Percentiles rank a stretch among this genome's conserved stretches.
Evolutionary conservation across 2,797 vertebrate species (phyloP).

Genomic region (Pangasius djambal): DNA sequence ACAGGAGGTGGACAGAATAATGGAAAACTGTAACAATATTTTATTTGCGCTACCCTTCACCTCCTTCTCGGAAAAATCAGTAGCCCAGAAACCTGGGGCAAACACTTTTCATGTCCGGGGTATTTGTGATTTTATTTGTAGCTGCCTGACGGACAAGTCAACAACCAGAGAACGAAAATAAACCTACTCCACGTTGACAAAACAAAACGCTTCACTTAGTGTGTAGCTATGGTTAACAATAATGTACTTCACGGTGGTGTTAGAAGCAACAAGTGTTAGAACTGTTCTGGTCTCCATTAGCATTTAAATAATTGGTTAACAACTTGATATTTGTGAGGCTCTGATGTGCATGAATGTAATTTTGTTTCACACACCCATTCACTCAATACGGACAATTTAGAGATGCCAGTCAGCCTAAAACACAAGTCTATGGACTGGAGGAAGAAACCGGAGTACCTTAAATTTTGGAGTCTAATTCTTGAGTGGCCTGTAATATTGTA

Average conservation of each 20-base stretch:
- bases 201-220: too few relatives aligned
- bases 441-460: too few relatives aligned
- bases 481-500: neutral
- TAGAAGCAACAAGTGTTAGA: neutral
- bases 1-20: neutral
- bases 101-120: too few relatives aligned
- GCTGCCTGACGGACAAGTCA: neutral
- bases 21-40: too few relatives aligned
- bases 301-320: neutral
- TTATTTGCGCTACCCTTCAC: neutral
- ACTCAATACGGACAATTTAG: too few relatives aligned
- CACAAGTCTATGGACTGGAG: too few relatives aligned
- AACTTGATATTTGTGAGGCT: neutral
- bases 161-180: neutral
- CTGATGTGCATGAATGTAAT: neutral
- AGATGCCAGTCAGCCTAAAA: too few relatives aligned
- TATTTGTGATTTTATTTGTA: neutral
- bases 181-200: neutral
- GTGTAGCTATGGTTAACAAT: neutral
- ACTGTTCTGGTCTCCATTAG: neutral
- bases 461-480: neutral
- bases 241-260: neutral
- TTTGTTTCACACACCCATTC: neutral
- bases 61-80: neutral
- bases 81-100: neutral